A percentile compares a stretch with the other conserved stretches of the same genome.
Conservation (phyloP, 2,888 invertebrate species). For the Octodonta nipae region DNA sequence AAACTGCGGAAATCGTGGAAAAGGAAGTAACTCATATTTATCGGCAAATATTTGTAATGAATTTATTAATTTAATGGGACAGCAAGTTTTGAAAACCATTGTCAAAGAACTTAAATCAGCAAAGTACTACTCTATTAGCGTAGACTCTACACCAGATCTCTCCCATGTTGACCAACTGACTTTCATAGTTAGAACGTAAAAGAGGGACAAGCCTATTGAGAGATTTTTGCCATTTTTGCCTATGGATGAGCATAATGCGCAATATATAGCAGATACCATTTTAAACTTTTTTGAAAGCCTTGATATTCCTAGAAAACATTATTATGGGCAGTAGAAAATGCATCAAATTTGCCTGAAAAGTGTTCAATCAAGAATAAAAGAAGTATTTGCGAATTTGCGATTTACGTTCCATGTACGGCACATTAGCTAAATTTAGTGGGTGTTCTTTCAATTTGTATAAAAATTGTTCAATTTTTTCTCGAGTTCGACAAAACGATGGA, state of each 20-base stretch:
- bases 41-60: constrained; percentile 2
- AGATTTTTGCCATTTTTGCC: not conserved
- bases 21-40: constrained; percentile 2
- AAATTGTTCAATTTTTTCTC: too few relatives aligned
- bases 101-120: constrained; percentile 1
- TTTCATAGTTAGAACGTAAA: too few relatives aligned
- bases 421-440: too few relatives aligned
- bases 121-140: too few relatives aligned
- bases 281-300: not conserved
- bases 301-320: not conserved
- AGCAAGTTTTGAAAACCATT: not conserved
- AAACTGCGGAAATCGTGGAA: constrained; percentile 6
- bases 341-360: constrained; percentile 1
- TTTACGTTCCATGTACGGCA: too few relatives aligned
- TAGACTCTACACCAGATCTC: too few relatives aligned
- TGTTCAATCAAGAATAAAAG: not conserved
- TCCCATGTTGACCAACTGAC: too few relatives aligned
- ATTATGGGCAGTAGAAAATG: not conserved
- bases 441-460: too few relatives aligned
- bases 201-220: too few relatives aligned
- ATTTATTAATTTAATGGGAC: constrained; percentile 1
- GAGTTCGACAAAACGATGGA: too few relatives aligned
- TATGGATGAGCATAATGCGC: not conserved
- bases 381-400: too few relatives aligned
- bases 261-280: not conserved